phyloP scores from a whole-genome alignment of 2,113 vertebrate genomes.

The Coptodon rendalli region DNA sequence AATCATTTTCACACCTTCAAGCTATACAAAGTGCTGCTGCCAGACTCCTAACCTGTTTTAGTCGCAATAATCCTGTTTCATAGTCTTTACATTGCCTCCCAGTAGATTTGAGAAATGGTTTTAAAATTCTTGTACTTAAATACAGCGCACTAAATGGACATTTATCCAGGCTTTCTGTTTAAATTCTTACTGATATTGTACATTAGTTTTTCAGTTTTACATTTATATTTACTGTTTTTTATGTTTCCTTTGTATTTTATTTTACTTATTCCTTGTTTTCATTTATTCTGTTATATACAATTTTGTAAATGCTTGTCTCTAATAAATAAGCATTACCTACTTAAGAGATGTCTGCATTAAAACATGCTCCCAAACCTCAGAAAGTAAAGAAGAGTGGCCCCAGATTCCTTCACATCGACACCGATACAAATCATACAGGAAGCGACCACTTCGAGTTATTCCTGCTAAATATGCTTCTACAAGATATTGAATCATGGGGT shows the following conservation, averaged over 20 bases:
- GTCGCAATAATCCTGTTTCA: not conserved
- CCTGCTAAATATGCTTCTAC: accelerated
- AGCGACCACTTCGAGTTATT: not conserved
- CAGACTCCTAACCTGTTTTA: not conserved
- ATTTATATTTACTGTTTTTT: not conserved
- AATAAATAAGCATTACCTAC: not conserved
- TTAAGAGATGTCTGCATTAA: not conserved
- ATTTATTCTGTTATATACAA: not conserved
- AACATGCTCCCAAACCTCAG: not conserved
- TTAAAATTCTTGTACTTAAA: not conserved
- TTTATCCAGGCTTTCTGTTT: not conserved
- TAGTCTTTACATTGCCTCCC: not conserved
- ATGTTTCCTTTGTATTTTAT: not conserved
- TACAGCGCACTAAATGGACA: not conserved
- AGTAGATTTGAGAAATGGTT: not conserved
- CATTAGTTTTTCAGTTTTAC: not conserved
- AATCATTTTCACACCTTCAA: not conserved
- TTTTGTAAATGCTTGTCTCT: not conserved
- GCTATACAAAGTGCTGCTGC: not conserved
- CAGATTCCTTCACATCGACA: not conserved
- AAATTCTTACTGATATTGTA: not conserved
- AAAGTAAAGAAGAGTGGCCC: not conserved
- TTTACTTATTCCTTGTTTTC: accelerated
- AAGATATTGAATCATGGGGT: not conserved
- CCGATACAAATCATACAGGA: not conserved